Conservation (phyloP, 2,113 vertebrate species). For the Semicossyphus pulcher region DNA sequence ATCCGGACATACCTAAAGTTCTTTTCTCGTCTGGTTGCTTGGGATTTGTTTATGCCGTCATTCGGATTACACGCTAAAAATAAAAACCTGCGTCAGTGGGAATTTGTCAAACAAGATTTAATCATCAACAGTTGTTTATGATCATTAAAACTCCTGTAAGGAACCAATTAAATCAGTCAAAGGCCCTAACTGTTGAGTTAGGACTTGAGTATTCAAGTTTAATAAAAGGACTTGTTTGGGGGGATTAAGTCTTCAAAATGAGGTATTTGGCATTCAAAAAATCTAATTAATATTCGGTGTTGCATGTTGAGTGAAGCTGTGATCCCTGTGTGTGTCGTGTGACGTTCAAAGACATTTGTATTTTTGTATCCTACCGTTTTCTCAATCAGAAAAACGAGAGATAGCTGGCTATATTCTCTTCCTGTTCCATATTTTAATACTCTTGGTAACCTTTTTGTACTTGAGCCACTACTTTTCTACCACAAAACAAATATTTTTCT, state of each 20-base stretch:
- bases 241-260: neutral
- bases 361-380: conserved; percentile 60
- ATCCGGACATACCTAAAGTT: neutral
- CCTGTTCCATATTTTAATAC: conserved; percentile 45
- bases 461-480: conserved; percentile 71
- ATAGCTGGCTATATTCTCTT: conserved; percentile 86
- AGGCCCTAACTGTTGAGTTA: neutral
- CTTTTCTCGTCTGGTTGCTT: neutral
- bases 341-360: conserved; percentile 20
- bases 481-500: conserved; percentile 78
- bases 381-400: conserved; percentile 75
- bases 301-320: conserved; percentile 41
- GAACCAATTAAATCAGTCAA: neutral
- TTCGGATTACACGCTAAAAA: neutral
- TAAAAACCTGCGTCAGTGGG: too few species aligned
- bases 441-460: conserved; percentile 62
- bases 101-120: neutral
- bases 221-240: neutral
- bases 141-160: neutral
- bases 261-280: neutral
- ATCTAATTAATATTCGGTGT: neutral
- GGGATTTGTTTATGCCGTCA: neutral
- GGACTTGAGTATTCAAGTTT: neutral
- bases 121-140: neutral
- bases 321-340: conserved; percentile 14